These are phyloP conservation scores for Ladona fulva DNA, from an alignment of 1,140 invertebrate species.

Conservation along the genomic window DNA sequence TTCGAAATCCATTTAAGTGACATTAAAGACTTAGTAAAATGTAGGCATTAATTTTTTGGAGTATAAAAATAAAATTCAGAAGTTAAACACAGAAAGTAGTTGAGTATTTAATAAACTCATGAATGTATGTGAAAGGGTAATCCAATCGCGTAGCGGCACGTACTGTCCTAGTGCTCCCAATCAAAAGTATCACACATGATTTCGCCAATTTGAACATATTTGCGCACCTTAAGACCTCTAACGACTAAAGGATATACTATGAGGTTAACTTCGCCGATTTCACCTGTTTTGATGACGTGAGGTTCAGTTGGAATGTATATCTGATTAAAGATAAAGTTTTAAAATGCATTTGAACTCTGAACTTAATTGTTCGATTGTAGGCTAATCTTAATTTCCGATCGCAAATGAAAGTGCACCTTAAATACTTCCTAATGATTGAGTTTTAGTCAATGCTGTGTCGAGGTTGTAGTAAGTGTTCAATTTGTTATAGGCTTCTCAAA, in stretches of 20 bases:
- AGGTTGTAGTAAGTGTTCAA: not conserved
- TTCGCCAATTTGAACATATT: not conserved
- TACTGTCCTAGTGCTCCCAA: too few relatives aligned
- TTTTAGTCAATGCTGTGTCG: not conserved
- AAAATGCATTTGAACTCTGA: not conserved
- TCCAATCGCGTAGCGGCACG: too few relatives aligned
- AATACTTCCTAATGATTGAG: not conserved
- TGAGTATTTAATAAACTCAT: too few relatives aligned
- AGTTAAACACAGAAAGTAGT: too few relatives aligned
- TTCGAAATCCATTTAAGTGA: too few relatives aligned
- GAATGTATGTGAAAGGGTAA: too few relatives aligned
- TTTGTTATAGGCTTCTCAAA: not conserved
- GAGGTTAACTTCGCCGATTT: not conserved
- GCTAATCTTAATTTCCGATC: not conserved
- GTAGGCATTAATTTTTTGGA: too few relatives aligned
- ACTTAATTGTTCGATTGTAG: not conserved
- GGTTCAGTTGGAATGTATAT: not conserved
- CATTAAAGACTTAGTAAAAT: too few relatives aligned
- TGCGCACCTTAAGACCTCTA: not conserved
- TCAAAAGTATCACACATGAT: not conserved
- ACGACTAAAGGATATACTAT: not conserved
- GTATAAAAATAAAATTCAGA: too few relatives aligned
- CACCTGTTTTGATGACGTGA: slow-evolving; percentile 3
- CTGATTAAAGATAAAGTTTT: not conserved
- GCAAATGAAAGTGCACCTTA: not conserved